Percentiles rank a stretch among this genome's conserved stretches.
phyloP scores from a whole-genome alignment of 2,113 vertebrate species.

The Protobothrops mucrosquamatus region DNA sequence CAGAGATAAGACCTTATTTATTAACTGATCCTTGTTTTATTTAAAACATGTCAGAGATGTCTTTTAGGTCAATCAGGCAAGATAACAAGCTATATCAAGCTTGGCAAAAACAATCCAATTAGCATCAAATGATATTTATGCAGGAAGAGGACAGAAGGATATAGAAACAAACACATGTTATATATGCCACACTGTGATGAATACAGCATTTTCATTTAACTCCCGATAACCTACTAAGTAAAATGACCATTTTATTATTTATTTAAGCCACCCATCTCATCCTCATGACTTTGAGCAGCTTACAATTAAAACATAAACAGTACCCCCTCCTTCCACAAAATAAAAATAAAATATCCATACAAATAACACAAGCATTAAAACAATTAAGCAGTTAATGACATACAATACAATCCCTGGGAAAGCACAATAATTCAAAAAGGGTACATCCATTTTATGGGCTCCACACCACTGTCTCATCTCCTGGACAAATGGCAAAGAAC shows the following conservation, averaged over 20 bases:
- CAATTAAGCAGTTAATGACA: neutral
- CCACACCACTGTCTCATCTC: neutral
- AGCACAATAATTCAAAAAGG: neutral
- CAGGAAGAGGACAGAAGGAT: neutral
- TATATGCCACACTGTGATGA: neutral
- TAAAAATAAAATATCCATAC: neutral
- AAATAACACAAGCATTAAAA: neutral
- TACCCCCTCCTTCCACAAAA: neutral
- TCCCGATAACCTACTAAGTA: neutral
- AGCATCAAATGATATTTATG: conserved; percentile 21
- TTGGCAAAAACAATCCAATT: conserved; percentile 18
- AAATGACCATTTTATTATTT: conserved; percentile 9
- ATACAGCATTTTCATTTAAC: conserved; percentile 26
- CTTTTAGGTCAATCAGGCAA: conserved; percentile 28
- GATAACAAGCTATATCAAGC: conserved; percentile 32
- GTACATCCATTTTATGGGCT: neutral
- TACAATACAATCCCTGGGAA: neutral
- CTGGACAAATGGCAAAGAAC: neutral
- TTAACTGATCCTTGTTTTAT: conserved; percentile 29
- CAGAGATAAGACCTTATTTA: neutral
- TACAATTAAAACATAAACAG: neutral
- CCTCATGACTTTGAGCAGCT: neutral
- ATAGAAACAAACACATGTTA: conserved; percentile 32
- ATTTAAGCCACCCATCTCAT: neutral
- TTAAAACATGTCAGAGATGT: conserved; percentile 15